Base-by-base conservation (phyloP, 2,797 vertebrate species). In the Chaetodon trifasciatus region DNA sequence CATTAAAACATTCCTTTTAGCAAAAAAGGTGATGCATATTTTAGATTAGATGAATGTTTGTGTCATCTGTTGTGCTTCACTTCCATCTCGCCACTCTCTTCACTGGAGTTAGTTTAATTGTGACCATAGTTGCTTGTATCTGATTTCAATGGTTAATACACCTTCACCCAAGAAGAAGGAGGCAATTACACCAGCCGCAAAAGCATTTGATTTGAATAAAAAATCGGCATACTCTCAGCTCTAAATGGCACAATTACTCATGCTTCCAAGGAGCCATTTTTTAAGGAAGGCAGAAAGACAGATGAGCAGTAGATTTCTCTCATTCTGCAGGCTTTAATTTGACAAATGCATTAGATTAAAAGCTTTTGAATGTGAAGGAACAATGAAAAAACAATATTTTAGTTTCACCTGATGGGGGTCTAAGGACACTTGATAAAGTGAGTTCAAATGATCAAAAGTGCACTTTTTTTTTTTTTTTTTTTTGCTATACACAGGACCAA, bases 1-100 rank as follows among this genome's bases (percentile, higher is more conserved):
- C 65, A 83, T 88, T 85, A 85, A 85, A 87, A 80, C 5, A 5
- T 49, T 28, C 70, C 82, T 81, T 28, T 42, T 8, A 68, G 83
- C 58, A 66, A 67, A 76, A 66, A 40, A 3, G 53, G 72, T 68
- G 58, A 53, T 35, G 21, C 21, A 15, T 40, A 67, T 77, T 74
- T 74, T 24, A 50, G 46, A 76, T 62, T n/a, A 13, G 17, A 49
- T 58, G 9, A 39, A 64, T 35, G 65, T 70, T 37, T 46, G 35
- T 24, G 17, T 35, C 47, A 58, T 74, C 37, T 66, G 49, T 17
- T 65, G 57, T 40, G 9, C 46, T 9, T 1, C 23, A 4, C 19
- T 55, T 49, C 4, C 13, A 24, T 12, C 13, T 19, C n/a, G 32
- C 12, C 2, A 1, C n/a, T 35, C 21, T 35, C 49, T 68, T 4